Percentiles rank a stretch among this genome's conserved stretches.
Conservation (phyloP, 2,888 invertebrate genomes). For the Nycteola revayana region DNA sequence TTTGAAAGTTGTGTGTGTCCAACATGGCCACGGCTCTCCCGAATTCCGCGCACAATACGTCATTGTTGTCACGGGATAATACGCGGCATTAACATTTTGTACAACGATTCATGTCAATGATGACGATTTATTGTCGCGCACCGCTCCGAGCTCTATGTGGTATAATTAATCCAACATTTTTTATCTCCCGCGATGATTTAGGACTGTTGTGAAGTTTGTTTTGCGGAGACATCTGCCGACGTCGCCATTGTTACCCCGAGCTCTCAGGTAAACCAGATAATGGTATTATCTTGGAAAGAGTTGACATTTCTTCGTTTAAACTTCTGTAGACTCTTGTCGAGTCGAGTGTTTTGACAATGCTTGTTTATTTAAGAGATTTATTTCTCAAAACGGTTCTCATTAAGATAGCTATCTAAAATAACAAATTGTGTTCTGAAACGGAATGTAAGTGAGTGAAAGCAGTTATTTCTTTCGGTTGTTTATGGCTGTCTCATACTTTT, state of each 20-base stretch:
- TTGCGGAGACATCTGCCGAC: slow-evolving; percentile 77
- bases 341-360: slow-evolving; percentile 72
- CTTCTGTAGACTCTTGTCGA: slow-evolving; percentile 62
- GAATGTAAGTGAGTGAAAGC: slow-evolving; percentile 11
- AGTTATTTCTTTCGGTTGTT: slow-evolving; percentile 21
- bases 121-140: slow-evolving; percentile 76
- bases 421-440: slow-evolving; percentile 26
- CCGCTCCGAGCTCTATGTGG: slow-evolving; percentile 52
- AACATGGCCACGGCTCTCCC: slow-evolving; percentile 49
- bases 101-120: slow-evolving; percentile 76
- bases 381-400: slow-evolving; percentile 43
- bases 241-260: slow-evolving; percentile 58
- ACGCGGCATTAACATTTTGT: slow-evolving; percentile 77
- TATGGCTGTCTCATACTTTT: slow-evolving; percentile 28
- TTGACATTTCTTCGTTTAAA: slow-evolving; percentile 71
- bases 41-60: slow-evolving; percentile 70
- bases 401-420: slow-evolving; percentile 50
- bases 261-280: slow-evolving; percentile 76
- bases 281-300: slow-evolving; percentile 72
- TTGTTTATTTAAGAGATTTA: slow-evolving; percentile 67
- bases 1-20: slow-evolving; percentile 50
- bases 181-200: slow-evolving; percentile 64
- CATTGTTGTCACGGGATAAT: slow-evolving; percentile 76
- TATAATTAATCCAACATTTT: slow-evolving; percentile 66
- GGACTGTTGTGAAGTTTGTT: slow-evolving; percentile 73